Evolutionary conservation across 1,140 invertebrate genomes (phyloP).

Genomic region (Laupala kohalensis): DNA sequence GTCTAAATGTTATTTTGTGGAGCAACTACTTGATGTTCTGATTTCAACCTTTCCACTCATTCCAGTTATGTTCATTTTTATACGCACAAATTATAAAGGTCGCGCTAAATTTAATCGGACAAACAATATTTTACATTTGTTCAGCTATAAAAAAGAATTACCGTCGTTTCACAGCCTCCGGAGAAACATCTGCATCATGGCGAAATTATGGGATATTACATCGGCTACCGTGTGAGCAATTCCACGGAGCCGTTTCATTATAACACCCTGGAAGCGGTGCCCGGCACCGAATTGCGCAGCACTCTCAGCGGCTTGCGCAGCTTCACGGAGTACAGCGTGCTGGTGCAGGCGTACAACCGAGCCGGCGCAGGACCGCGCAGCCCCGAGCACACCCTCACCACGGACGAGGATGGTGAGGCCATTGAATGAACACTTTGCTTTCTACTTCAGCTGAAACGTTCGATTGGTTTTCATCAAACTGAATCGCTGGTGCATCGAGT

Average conservation of each 20-base stretch:
- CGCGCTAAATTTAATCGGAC: no score
- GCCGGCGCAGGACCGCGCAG: conserved; percentile 67
- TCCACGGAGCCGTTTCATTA: conserved; percentile 33
- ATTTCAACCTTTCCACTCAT: no score
- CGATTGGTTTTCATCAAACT: no score
- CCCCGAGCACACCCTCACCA: conserved; percentile 55
- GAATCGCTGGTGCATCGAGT: no score
- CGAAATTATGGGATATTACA: conserved; percentile 55
- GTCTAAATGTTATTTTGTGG: no score
- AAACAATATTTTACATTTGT: no score
- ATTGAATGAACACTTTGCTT: background rate
- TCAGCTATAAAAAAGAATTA: no score
- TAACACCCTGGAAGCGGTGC: conserved; percentile 52
- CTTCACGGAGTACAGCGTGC: conserved; percentile 64
- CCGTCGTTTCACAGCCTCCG: conserved; percentile 28
- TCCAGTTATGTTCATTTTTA: no score
- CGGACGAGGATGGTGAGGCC: conserved; percentile 66
- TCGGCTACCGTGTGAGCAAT: conserved; percentile 34
- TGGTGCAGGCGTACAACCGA: conserved; percentile 76
- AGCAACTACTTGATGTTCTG: no score
- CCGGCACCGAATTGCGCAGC: conserved; percentile 49
- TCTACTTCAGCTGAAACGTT: background rate
- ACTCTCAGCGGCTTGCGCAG: conserved; percentile 50
- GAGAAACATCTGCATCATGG: conserved; percentile 47
- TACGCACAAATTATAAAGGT: no score